Percentiles rank a stretch among this genome's conserved stretches.
phyloP scores from a whole-genome alignment of 64 coral and sea anemone species.

The Porites australiensis region DNA sequence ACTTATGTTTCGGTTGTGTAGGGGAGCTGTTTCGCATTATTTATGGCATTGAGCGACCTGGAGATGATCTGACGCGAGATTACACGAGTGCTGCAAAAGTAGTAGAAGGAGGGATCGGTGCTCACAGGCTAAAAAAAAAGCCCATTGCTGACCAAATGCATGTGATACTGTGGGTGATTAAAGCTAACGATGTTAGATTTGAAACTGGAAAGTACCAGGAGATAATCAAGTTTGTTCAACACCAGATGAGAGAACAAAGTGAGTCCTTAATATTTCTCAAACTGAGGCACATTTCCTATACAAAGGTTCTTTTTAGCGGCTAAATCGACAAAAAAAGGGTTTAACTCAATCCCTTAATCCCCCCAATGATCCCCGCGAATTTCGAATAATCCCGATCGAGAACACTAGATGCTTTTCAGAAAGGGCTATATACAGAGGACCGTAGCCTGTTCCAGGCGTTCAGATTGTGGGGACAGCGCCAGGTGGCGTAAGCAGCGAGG shows the following conservation, averaged over 20 bases:
- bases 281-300: too few relatives aligned
- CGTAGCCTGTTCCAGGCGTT: too few relatives aligned
- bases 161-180: constrained; percentile 75
- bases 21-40: constrained; percentile 74
- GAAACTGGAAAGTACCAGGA: constrained; percentile 52
- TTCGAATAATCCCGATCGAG: too few relatives aligned
- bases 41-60: constrained; percentile 39
- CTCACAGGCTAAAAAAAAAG: constrained; percentile 47
- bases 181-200: constrained; percentile 64
- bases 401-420: too few relatives aligned
- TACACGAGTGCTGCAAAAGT: not conserved
- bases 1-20: not conserved
- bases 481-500: too few relatives aligned
- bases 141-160: constrained; percentile 50
- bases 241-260: constrained; percentile 33
- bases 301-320: too few relatives aligned
- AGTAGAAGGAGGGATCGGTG: constrained; percentile 29
- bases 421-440: too few relatives aligned
- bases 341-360: too few relatives aligned
- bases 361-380: too few relatives aligned
- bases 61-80: constrained; percentile 46
- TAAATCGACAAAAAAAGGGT: too few relatives aligned
- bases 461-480: too few relatives aligned
- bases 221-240: constrained; percentile 53
- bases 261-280: not conserved